Conservation (phyloP, 2,888 invertebrate species). For the Drosophila lutescens region DNA sequence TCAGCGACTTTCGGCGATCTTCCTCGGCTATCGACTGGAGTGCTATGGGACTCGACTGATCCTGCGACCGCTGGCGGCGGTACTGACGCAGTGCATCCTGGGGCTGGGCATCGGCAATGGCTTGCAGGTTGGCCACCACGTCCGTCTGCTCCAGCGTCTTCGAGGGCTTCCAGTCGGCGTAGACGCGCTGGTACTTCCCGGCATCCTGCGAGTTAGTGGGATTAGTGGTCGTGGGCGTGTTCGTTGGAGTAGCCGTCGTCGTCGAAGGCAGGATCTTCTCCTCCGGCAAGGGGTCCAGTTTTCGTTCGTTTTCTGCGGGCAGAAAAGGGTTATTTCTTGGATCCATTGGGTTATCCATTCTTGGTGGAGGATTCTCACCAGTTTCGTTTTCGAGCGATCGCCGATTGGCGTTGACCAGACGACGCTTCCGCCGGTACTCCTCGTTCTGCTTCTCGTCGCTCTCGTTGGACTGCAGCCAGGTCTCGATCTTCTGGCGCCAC, state of each 20-base stretch:
- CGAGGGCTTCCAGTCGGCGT: constrained; percentile 92
- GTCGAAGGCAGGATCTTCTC: constrained; percentile 85
- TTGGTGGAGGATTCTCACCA: constrained; percentile 85
- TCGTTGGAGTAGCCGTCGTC: constrained; percentile 56
- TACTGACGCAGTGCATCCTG: constrained; percentile 86
- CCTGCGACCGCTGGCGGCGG: constrained; percentile 86
- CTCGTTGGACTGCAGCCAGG: constrained; percentile 95
- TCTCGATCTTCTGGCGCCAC: constrained; percentile 95
- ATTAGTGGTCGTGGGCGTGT: constrained; percentile 53
- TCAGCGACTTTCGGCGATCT: constrained; percentile 86
- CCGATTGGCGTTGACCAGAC: constrained; percentile 88
- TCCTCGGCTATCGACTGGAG: constrained; percentile 88
- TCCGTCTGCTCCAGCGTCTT: constrained; percentile 91
- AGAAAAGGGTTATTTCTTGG: neutral
- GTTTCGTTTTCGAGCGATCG: constrained; percentile 94
- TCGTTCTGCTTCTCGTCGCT: constrained; percentile 90
- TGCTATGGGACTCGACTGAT: constrained; percentile 82
- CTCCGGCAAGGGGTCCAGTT: constrained; percentile 91
- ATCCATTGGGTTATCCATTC: too few relatives aligned
- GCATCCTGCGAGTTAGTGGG: constrained; percentile 41
- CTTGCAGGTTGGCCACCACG: constrained; percentile 93
- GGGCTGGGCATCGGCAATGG: constrained; percentile 87
- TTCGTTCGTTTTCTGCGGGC: constrained; percentile 91
- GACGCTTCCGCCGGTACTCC: constrained; percentile 88
- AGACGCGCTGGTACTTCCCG: constrained; percentile 86